Base-by-base conservation (phyloP, 2,888 invertebrate species). In the Chirona hameri region DNA sequence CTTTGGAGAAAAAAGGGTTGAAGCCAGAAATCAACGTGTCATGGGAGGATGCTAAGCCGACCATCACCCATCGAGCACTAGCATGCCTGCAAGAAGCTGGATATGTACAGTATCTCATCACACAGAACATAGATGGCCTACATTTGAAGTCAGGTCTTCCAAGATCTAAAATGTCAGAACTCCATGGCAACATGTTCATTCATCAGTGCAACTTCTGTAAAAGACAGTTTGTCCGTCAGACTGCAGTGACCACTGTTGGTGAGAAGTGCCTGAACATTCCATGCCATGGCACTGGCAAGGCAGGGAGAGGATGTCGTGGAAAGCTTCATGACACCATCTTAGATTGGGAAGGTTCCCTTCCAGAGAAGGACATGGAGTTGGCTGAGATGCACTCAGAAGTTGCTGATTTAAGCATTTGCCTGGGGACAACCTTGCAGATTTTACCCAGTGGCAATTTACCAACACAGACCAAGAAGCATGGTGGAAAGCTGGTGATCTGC, bases 391-490 rank as follows among this genome's bases (percentile, higher is more conserved):
- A 97, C 89, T 95, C 97, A 81, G 98, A 97, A 87, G 90, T 95
- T 87, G 95, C 98, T 83, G 98, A 99, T 89, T 88, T 99, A 82
- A 96, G 96, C 88, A 93, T 99, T 86, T 95, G 96, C 86, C 90
- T 99, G 84, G 99, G 99, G 57, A 98, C 98, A n/a, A 98, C 98
- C 10, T 90, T 99, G 82, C 99, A 99, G 91, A 99, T 99, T 86
- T 91, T 97, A 85, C 99, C 99, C 72, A 97, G 98, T 89, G 99
- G 98, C 24, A 96, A 95, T 88, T 90, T 99, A 85, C 99, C 99
- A 7, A 88, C 97, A 60, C 92, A 92, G 87, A 94, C 93, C 84
- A 93, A 94, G 86, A 95, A 94, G 87, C 93, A 93, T 87, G 93
- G 93, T 46, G 98, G 98, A 7, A 93, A 94, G 88, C 89, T 99